Evolutionary conservation across 2,797 vertebrate species (phyloP), one percentile per base, ranked within the genome.

Genomic region (Amazonetta brasiliensis): DNA sequence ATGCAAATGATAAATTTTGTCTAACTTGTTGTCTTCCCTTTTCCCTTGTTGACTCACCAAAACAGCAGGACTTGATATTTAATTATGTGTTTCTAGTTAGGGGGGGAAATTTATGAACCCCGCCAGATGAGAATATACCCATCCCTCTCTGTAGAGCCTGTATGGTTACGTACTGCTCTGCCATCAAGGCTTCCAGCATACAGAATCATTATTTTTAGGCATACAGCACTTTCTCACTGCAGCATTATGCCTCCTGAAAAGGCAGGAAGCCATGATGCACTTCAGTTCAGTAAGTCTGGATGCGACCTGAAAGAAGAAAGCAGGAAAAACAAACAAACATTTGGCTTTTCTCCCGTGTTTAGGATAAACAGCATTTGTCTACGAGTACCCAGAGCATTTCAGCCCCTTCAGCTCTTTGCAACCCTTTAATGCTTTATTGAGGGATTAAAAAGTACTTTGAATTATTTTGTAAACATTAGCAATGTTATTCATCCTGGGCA

Each of bases 291-390:
- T 87, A 41, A 83, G 50, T 71, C 86, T 93, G 75, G n/a, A 62
- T 94, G 68, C 83, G 78, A 96, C 93, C 90, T 90, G 63, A 74
- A 89, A 87, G 88, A 89, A 92, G 52, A 82, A 95, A 87, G 23
- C 22, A 54, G 78, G 56, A 73, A 92, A 94, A 96, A 79, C 78
- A 92, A 89, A 75, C 90, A 86, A 55, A 80, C 79, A 82, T 67
- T 95, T 92, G 81, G 78, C 64, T 96, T 91, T 94, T 90, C 64
- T 95, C 39, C 6, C 72, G 20, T 62, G 77, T 93, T 93, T 85
- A 68, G 77, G 81, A 75, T 83, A 90, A 94, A 92, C 68, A 95
- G 81, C 68, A 37, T 92, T 95, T 94, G 88, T 73, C 39, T 87
- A 30, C 54, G 44, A 52, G 56, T 76, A 87, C 72, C 64, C 39